Base-by-base conservation (phyloP, 2,113 vertebrate species). In the Pelusios castaneus region DNA sequence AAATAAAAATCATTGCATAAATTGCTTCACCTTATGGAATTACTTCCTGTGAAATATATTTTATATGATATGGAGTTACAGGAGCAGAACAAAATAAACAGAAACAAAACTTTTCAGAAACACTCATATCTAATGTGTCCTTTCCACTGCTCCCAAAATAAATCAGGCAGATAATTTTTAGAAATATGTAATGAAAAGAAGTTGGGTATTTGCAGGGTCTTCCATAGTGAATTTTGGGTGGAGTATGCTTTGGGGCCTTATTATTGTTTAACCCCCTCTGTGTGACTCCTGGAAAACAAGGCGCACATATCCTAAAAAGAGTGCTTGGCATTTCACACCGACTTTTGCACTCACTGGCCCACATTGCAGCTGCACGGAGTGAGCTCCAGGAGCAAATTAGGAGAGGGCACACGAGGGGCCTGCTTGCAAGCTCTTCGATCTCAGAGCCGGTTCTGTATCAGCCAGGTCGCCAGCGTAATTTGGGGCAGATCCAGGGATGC, bases 1-100 rank as follows among this genome's bases (percentile, higher is more conserved):
- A 67, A 67, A n/a, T n/a, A 88, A 80, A 70, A 82, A 17, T n/a
- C 17, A 1, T 25, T 1, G 2, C 49, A 86, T 12, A 31, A 84
- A 84, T 89, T 88, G 80, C 78, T 80, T 79, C 41, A 13, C 1
- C 0, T 55, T 76, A 80, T 84, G 80, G 82, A 91, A 94, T 92
- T 25, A 19, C 87, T 91, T 85, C 87, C 82, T 43, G 34, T 87
- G 24, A 85, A 77, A 45, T 41, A 0, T 10, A n/a, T 90, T 38
- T 90, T 52, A 25, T 0, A 84, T 83, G 1, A 49, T 24, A 3
- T 52, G 85, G 77, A 0, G 0, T 55, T 27, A 29, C 11, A 4
- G n/a, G 60, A 93, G 58, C 4, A 58, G 63, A 91, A 63, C 5
- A 77, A 80, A 93, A 58, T 56, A n/a, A 89, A 63, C 29, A 38